Conservation (phyloP, 2,113 vertebrate genomes). For the Apodemus sylvaticus region DNA sequence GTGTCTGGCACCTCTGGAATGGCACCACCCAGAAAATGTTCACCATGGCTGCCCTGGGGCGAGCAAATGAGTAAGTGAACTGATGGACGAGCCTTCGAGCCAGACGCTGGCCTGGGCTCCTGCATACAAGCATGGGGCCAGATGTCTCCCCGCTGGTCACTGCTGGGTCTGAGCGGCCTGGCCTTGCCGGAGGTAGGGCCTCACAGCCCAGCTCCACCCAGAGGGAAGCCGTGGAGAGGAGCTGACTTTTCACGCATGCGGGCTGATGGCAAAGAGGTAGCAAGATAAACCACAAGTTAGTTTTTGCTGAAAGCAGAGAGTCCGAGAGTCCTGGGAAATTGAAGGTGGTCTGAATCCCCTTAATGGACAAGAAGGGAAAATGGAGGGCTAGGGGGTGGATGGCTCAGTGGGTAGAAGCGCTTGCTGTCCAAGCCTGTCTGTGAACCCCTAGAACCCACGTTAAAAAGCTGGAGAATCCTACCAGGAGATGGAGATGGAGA, state of each 20-base stretch:
- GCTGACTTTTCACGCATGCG: background rate
- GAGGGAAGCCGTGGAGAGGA: background rate
- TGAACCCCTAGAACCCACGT: background rate
- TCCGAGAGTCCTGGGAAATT: background rate
- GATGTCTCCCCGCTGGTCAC: background rate
- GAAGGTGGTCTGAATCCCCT: background rate
- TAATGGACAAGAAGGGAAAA: background rate
- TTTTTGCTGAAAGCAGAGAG: background rate
- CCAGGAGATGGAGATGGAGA: background rate
- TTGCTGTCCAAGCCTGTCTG: background rate
- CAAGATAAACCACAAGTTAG: background rate
- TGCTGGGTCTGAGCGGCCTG: conserved; percentile 1
- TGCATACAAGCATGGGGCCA: background rate
- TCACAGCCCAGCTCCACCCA: background rate
- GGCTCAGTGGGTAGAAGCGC: background rate
- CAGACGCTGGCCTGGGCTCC: background rate
- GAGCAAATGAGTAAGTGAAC: background rate
- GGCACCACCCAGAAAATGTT: background rate
- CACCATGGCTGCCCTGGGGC: background rate
- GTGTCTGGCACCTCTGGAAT: background rate
- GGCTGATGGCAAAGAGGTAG: background rate
- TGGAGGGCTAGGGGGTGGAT: background rate
- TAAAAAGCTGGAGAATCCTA: background rate
- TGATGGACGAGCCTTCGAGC: background rate
- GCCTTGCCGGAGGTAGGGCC: background rate